phyloP scores from a whole-genome alignment of 2,113 vertebrate genomes.

The Edolisoma coerulescens region DNA sequence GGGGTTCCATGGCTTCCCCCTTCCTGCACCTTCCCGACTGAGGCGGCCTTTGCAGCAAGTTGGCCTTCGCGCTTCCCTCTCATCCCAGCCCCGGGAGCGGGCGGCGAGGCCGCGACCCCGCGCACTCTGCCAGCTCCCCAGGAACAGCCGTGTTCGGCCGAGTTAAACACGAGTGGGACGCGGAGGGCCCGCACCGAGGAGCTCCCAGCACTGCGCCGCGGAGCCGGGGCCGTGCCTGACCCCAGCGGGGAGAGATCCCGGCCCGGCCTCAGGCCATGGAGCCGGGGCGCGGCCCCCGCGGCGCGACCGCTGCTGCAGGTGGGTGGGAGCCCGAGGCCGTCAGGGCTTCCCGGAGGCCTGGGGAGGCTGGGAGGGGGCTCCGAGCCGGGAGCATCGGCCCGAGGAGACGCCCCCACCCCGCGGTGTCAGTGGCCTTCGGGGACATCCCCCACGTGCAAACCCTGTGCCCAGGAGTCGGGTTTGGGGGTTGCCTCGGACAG shows the following conservation, averaged over 20 bases:
- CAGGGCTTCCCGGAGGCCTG: fast-evolving
- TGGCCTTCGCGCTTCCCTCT: not conserved
- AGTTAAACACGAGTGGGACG: fast-evolving
- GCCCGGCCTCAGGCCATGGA: not conserved
- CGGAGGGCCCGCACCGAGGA: fast-evolving
- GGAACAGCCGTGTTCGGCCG: not conserved
- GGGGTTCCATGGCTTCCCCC: no score
- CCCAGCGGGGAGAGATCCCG: fast-evolving
- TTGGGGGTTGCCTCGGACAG: no score
- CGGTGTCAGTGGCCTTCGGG: not conserved
- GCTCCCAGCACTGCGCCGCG: fast-evolving
- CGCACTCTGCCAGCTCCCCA: not conserved
- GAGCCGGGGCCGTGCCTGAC: not conserved
- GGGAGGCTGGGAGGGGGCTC: not conserved
- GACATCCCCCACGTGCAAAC: no score
- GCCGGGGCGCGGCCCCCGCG: no score
- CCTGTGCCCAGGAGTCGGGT: fast-evolving
- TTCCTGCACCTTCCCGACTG: not conserved
- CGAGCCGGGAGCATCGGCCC: no score
- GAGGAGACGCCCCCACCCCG: fast-evolving
- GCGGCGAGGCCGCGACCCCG: not conserved
- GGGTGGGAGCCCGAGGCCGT: not conserved
- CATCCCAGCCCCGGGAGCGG: not conserved
- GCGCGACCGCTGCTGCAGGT: not conserved
- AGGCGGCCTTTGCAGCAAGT: not conserved